A percentile compares a stretch with the other conserved stretches of the same genome.
Evolutionary conservation across 2,113 vertebrate genomes (phyloP).

Genomic region (Anarrhichthys ocellatus): DNA sequence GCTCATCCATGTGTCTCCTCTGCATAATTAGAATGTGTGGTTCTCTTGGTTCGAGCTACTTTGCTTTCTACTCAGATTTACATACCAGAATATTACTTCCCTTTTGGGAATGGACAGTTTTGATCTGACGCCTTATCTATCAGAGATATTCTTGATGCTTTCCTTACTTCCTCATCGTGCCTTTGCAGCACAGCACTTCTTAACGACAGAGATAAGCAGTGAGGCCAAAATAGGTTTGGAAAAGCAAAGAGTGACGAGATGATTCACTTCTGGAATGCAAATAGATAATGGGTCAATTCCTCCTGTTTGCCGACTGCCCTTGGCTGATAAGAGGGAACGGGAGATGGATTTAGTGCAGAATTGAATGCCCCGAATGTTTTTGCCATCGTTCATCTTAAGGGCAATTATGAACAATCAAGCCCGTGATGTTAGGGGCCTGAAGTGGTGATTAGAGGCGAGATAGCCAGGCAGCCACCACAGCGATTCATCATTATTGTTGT

Average conservation of each 20-base stretch:
- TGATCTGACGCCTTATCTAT: slow-evolving; percentile 19
- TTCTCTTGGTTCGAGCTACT: slow-evolving; percentile 14
- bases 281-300: slow-evolving; percentile 62
- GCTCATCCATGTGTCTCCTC: slow-evolving; percentile 12
- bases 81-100: slow-evolving; percentile 1
- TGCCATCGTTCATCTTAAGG: slow-evolving; percentile 72
- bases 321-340: slow-evolving; percentile 63
- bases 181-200: slow-evolving; percentile 12
- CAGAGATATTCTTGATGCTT: neutral
- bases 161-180: neutral
- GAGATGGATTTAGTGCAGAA: slow-evolving; percentile 69
- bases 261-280: slow-evolving; percentile 64
- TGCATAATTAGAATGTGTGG: slow-evolving; percentile 23
- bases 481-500: slow-evolving; percentile 75
- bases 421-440: slow-evolving; percentile 59
- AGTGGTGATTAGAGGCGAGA: slow-evolving; percentile 77
- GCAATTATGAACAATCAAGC: slow-evolving; percentile 78
- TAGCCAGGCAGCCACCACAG: slow-evolving; percentile 60
- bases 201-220: slow-evolving; percentile 57
- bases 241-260: slow-evolving; percentile 48
- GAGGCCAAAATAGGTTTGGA: slow-evolving; percentile 23
- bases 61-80: slow-evolving; percentile 8
- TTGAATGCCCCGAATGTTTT: slow-evolving; percentile 69
- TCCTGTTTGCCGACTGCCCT: slow-evolving; percentile 58
- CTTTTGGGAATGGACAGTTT: slow-evolving; percentile 9